Evolutionary conservation across 2,888 invertebrate genomes (phyloP).

Genomic region (Lissocephala sabroskyi): DNA sequence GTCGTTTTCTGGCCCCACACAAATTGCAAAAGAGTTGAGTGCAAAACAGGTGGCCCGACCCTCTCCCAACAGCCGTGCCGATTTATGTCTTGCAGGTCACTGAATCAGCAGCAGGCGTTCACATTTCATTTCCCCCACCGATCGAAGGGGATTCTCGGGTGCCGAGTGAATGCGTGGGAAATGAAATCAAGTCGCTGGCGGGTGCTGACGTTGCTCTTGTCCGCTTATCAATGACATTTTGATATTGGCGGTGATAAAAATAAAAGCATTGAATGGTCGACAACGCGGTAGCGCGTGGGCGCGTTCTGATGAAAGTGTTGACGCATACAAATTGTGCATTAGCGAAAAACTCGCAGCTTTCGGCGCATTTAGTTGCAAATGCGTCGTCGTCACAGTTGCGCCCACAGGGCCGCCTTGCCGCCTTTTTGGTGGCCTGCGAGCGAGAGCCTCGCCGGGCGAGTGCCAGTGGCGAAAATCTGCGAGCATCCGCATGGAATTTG

Average conservation of each 20-base stretch:
- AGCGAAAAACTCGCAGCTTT: constrained; percentile 62
- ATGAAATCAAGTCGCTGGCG: background rate
- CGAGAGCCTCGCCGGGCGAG: constrained; percentile 33
- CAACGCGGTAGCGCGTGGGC: background rate
- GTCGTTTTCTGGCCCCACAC: constrained; percentile 10
- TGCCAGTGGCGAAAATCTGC: constrained; percentile 58
- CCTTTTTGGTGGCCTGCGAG: constrained; percentile 21
- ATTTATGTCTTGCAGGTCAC: constrained; percentile 51
- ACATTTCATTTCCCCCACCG: constrained; percentile 21
- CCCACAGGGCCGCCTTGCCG: constrained; percentile 13
- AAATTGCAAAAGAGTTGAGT: constrained; percentile 47
- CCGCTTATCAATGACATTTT: constrained; percentile 35
- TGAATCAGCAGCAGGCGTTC: constrained; percentile 40
- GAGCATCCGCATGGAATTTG: constrained; percentile 61
- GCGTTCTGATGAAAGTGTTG: constrained; percentile 53
- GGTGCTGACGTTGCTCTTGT: background rate
- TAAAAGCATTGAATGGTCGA: no score
- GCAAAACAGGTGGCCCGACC: constrained; percentile 48
- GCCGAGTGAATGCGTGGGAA: background rate
- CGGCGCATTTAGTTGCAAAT: constrained; percentile 60
- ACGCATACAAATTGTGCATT: constrained; percentile 66
- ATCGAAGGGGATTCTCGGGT: background rate
- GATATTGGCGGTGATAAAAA: constrained; percentile 57
- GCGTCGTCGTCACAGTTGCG: constrained; percentile 24
- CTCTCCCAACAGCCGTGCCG: constrained; percentile 9